Evolutionary conservation across 2,797 vertebrate species (phyloP).

Genomic region (Oreortyx pictus): DNA sequence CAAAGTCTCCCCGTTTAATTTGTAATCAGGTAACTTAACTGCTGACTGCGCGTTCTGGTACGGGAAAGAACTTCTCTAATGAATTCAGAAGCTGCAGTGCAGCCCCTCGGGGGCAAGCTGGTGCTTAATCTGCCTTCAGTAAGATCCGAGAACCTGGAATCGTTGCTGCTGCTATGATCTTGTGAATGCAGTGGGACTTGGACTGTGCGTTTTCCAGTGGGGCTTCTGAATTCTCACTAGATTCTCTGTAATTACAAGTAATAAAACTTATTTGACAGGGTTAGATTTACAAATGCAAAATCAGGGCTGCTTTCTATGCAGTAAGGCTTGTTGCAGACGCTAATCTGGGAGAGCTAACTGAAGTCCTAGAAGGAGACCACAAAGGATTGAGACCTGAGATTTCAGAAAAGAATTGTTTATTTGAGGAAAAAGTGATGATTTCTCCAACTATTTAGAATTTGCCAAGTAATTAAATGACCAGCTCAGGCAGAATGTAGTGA

Average conservation of each 20-base stretch:
- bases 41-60: not conserved
- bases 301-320: not conserved
- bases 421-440: not conserved
- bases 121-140: not conserved
- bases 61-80: not conserved
- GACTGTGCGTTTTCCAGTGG: not conserved
- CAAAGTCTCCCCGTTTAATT: not conserved
- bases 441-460: not conserved
- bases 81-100: rapidly evolving
- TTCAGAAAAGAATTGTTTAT: not conserved
- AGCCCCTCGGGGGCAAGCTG: not conserved
- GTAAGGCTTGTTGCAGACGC: not conserved
- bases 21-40: not conserved
- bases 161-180: not conserved
- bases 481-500: not conserved
- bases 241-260: not conserved
- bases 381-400: not conserved
- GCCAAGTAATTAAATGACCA: not conserved
- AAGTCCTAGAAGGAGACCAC: not conserved
- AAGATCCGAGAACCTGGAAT: not conserved
- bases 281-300: not conserved
- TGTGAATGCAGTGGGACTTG: not conserved
- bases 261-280: not conserved
- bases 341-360: not conserved
- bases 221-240: not conserved